Conservation (phyloP, 2,888 invertebrate genomes). For the Pristionchus maxplancki region DNA sequence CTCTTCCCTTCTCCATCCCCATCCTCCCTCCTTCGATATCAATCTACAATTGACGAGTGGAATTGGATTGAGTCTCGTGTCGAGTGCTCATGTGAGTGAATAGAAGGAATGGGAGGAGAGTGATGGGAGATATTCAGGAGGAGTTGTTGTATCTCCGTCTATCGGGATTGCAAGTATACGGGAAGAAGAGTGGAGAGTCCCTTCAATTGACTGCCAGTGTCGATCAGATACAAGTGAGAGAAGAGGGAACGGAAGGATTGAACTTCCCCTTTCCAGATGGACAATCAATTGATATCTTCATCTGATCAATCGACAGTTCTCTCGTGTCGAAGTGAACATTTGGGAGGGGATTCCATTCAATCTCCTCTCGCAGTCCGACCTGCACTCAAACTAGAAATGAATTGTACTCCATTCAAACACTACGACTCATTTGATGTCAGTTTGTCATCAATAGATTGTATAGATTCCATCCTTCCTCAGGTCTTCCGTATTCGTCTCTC, state of each 20-base stretch:
- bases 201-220: conserved; percentile 84
- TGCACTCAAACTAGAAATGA: conserved; percentile 87
- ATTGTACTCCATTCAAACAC: conserved; percentile 85
- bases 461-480: background rate
- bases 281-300: conserved; percentile 91
- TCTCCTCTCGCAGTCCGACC: conserved; percentile 80
- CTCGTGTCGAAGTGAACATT: conserved; percentile 83
- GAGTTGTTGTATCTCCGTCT: conserved; percentile 79
- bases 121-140: conserved; percentile 61
- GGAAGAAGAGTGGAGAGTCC: conserved; percentile 87
- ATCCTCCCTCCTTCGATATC: conserved; percentile 56
- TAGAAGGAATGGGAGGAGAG: background rate
- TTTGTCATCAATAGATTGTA: conserved; percentile 35
- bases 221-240: conserved; percentile 84
- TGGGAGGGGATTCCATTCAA: background rate
- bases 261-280: conserved; percentile 80
- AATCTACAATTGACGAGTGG: conserved; percentile 58
- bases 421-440: conserved; percentile 88
- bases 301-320: conserved; percentile 90
- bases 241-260: background rate
- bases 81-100: background rate
- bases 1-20: conserved; percentile 12
- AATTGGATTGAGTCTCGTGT: conserved; percentile 54
- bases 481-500: conserved; percentile 86
- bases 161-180: conserved; percentile 83